Conservation (phyloP, 2,888 invertebrate genomes). For the Andrena trimmerana region DNA sequence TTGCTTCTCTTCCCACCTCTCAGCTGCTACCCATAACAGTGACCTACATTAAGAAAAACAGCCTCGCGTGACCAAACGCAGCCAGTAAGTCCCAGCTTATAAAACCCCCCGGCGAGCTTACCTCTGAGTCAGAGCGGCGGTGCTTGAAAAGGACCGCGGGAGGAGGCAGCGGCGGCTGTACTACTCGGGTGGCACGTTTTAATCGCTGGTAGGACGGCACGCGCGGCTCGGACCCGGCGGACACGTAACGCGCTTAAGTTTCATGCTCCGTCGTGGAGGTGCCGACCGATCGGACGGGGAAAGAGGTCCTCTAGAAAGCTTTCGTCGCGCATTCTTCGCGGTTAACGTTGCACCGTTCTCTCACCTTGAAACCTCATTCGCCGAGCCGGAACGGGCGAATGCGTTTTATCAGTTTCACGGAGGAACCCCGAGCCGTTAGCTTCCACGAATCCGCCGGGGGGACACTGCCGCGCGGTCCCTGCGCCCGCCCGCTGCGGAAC, state of each 20-base stretch:
- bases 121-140: too few species aligned
- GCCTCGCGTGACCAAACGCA: too few species aligned
- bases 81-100: too few species aligned
- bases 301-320: slow-evolving; percentile 46
- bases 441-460: slow-evolving; percentile 46
- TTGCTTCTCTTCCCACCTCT: too few species aligned
- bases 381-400: slow-evolving; percentile 48
- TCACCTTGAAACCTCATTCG: slow-evolving; percentile 62
- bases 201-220: background rate
- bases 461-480: slow-evolving; percentile 12
- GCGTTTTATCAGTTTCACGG: slow-evolving; percentile 53
- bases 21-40: too few species aligned
- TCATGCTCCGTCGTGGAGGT: slow-evolving; percentile 19
- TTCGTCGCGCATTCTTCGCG: slow-evolving; percentile 50
- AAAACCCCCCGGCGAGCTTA: too few species aligned
- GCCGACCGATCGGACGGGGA: slow-evolving; percentile 32
- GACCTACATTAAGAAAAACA: too few species aligned
- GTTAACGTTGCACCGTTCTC: slow-evolving; percentile 54
- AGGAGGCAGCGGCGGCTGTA: too few species aligned
- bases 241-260: slow-evolving; percentile 25
- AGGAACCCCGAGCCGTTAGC: slow-evolving; percentile 50
- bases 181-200: background rate
- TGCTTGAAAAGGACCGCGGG: too few species aligned
- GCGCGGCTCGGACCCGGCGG: background rate
- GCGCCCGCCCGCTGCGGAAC: slow-evolving; percentile 48